Evolutionary conservation across 2,113 vertebrate genomes (phyloP).

Genomic region (Triplophysa tibetana): DNA sequence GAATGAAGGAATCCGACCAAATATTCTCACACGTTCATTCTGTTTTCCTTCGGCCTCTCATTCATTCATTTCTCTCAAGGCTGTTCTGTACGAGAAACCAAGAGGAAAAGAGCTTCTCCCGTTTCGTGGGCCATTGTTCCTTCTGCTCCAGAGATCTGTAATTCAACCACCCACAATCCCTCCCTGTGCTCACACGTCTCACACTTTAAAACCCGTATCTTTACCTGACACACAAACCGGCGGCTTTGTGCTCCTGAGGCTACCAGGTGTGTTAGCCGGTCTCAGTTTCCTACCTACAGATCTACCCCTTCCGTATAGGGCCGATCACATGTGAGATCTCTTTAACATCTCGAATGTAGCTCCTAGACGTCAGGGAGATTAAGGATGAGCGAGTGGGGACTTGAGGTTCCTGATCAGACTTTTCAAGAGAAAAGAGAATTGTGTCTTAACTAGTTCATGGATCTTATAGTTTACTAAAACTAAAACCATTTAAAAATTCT

Average conservation of each 20-base stretch:
- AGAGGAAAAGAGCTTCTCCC: constrained; percentile 15
- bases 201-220: constrained; percentile 21
- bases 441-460: no score
- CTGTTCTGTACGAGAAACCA: constrained; percentile 26
- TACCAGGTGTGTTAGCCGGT: constrained; percentile 28
- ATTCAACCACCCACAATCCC: constrained; percentile 29
- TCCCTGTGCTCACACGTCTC: constrained; percentile 35
- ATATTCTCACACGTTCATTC: constrained; percentile 20
- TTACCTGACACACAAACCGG: constrained; percentile 25
- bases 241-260: constrained; percentile 28
- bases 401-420: background rate
- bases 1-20: constrained; percentile 2
- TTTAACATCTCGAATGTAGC: constrained; percentile 22
- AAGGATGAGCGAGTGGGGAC: background rate
- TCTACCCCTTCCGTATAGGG: background rate
- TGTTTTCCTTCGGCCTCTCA: background rate
- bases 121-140: constrained; percentile 18
- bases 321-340: constrained; percentile 12
- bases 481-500: no score
- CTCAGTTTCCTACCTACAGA: constrained; percentile 27
- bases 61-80: constrained; percentile 29
- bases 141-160: constrained; percentile 29
- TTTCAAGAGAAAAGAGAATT: background rate
- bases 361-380: constrained; percentile 2
- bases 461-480: no score